phyloP scores from a whole-genome alignment of 2,797 vertebrate genomes.

The Gymnoscopelus braueri region DNA sequence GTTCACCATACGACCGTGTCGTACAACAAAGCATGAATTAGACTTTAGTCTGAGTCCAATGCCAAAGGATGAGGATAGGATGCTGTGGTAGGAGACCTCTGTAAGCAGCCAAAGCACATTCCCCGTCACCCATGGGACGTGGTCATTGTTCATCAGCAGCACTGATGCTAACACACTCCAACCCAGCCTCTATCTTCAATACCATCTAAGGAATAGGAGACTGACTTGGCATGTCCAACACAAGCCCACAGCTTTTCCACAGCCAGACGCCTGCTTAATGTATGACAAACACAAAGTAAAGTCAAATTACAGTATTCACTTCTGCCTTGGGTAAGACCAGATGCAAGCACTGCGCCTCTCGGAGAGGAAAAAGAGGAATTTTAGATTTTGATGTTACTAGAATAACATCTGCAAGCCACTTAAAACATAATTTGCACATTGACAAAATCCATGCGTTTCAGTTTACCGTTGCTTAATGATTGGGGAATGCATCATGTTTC shows the following conservation, averaged over 20 bases:
- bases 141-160: conserved; percentile 49
- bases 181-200: conserved; percentile 61
- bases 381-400: conserved; percentile 17
- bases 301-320: conserved; percentile 31
- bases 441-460: conserved; percentile 14
- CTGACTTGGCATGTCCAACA: conserved; percentile 65
- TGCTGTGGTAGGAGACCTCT: conserved; percentile 9
- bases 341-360: conserved; percentile 31
- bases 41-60: not conserved
- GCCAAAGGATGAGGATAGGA: conserved; percentile 16
- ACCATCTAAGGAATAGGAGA: conserved; percentile 82
- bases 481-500: conserved; percentile 28
- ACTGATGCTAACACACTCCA: conserved; percentile 30
- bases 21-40: not conserved
- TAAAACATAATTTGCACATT: not conserved
- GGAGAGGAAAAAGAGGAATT: conserved; percentile 9
- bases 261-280: conserved; percentile 64
- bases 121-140: conserved; percentile 49
- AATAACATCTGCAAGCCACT: conserved; percentile 31
- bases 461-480: conserved; percentile 24
- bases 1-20: not conserved
- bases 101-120: conserved; percentile 46
- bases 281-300: conserved; percentile 58
- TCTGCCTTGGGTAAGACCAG: conserved; percentile 22
- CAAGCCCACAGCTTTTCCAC: conserved; percentile 62